Conservation (phyloP, 2,113 vertebrate genomes). For the Neotoma lepida region DNA sequence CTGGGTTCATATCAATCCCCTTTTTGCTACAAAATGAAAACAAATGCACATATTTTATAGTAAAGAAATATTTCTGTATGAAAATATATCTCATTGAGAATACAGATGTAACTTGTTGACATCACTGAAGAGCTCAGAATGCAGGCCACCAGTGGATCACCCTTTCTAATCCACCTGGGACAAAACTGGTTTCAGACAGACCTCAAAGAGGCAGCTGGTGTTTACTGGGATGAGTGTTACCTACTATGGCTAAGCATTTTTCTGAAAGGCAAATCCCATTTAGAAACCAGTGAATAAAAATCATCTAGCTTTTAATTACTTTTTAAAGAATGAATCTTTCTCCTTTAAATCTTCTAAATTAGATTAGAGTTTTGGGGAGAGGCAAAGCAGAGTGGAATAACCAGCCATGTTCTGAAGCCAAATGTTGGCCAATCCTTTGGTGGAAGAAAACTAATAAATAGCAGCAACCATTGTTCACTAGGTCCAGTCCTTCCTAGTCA, state of each 20-base stretch:
- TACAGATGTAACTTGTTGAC: slow-evolving; percentile 5
- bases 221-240: slow-evolving; percentile 45
- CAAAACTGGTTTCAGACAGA: neutral
- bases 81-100: neutral
- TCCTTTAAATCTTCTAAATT: slow-evolving; percentile 26
- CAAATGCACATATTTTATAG: neutral
- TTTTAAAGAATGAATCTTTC: slow-evolving; percentile 48
- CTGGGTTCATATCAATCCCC: neutral
- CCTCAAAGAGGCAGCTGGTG: neutral
- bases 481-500: slow-evolving; percentile 47
- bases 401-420: neutral
- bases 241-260: slow-evolving; percentile 53
- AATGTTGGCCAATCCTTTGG: slow-evolving; percentile 19
- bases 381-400: slow-evolving; percentile 14
- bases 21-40: neutral
- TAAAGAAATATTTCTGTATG: neutral
- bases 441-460: slow-evolving; percentile 46
- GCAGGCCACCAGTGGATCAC: neutral
- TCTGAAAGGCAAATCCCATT: slow-evolving; percentile 60
- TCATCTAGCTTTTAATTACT: slow-evolving; percentile 48
- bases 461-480: slow-evolving; percentile 69
- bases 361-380: slow-evolving; percentile 53
- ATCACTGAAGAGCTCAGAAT: neutral
- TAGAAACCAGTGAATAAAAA: slow-evolving; percentile 55
- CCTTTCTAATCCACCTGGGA: neutral